Evolutionary conservation across 1,140 invertebrate species (phyloP), one percentile per base, ranked within the genome.

Genomic region (Macrostomum lignano): DNA sequence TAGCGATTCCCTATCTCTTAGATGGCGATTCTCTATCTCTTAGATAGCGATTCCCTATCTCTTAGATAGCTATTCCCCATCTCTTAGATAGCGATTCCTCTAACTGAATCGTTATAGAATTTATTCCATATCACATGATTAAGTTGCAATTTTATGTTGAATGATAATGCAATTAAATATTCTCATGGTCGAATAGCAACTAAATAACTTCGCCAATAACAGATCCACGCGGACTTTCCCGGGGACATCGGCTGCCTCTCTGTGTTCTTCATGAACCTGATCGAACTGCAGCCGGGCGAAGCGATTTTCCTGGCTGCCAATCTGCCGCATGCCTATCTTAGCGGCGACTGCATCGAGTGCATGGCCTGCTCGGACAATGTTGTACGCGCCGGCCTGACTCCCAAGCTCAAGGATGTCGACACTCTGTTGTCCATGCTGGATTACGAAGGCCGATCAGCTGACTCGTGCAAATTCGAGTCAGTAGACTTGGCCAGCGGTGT

Each of bases 351-450:
- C 48, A 62, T 98, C 30, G 88, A 98, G 61, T 88, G 79, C 49
- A 96, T 96, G 88, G 81, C 86, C 1, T 79, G 74, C 51, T 94
- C 84, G 0, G 88, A 98, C 55, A 98, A 96, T 61, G 81, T 93
- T 1, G 74, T 96, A 1, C 63, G 88, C 40, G 86, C 84, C 22
- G 88, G 88, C 0, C 60, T 98, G 1, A 96, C 88, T 1, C 76
- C 81, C 10, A 98, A 96, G 59, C 72, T 70, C 42, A 82, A 81
- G 44, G 86, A 96, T 60, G 70, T 91, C 2, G 55, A 71, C 3
- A 82, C 76, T 1, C 61, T 96, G 2, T 64, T 74, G 14, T 50
- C 63, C 3, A 81, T 82, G 63, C 48, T 94, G 11, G 71, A 71
- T 31, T 94, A 88, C 46, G 59, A 63, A 5, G 69, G 69, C 38